Percentiles rank a stretch among this genome's conserved stretches.
These are phyloP conservation scores for Globicephala melas DNA, from an alignment of 2,113 vertebrate genomes.

Conservation along the genomic window DNA sequence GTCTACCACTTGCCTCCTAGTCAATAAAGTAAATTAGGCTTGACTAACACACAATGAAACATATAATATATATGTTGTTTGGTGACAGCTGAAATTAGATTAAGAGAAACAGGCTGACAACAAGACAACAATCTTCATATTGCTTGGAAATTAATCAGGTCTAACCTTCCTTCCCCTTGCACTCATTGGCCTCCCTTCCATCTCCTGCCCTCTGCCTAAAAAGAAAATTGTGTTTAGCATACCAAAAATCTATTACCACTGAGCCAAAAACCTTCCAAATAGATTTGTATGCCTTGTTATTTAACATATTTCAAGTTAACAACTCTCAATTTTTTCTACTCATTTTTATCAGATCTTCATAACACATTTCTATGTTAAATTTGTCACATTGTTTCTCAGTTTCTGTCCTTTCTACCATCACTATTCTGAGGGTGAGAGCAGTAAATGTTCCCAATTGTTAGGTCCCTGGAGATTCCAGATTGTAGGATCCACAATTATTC, in stretches of 20 bases:
- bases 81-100: neutral
- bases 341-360: constrained; percentile 48
- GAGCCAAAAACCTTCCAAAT: constrained; percentile 41
- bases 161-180: neutral
- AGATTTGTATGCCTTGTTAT: constrained; percentile 17
- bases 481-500: neutral
- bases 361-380: constrained; percentile 48
- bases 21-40: neutral
- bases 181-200: neutral
- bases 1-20: neutral
- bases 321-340: constrained; percentile 17
- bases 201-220: neutral
- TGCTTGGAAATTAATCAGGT: neutral
- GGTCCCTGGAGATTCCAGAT: neutral
- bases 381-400: constrained; percentile 42
- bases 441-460: neutral
- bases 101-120: neutral
- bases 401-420: neutral
- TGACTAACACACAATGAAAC: neutral
- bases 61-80: neutral
- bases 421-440: neutral
- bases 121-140: neutral
- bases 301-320: constrained; percentile 59
- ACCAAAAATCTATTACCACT: constrained; percentile 26
- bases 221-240: constrained; percentile 11